phyloP scores from a whole-genome alignment of 2,797 vertebrate genomes.

The Hydrolagus colliei region DNA sequence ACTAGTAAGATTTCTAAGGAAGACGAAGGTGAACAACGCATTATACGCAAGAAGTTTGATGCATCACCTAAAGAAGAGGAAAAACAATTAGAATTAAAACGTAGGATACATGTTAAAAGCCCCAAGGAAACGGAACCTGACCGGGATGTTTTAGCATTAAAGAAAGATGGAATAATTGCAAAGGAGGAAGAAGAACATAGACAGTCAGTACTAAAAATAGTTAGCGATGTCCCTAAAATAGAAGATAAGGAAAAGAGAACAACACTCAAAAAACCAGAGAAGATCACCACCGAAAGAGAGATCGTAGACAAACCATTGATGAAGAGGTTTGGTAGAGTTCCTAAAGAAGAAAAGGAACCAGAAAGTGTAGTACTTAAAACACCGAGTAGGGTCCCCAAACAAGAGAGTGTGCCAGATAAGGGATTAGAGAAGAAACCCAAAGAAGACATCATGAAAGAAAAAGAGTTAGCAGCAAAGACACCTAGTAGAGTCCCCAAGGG shows the following conservation, averaged over 20 bases:
- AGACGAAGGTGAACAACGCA: conserved; percentile 5
- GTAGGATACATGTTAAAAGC: conserved; percentile 44
- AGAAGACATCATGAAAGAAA: conserved; percentile 47
- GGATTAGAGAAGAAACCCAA: conserved; percentile 50
- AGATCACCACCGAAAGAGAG: conserved; percentile 12
- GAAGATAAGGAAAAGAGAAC: not conserved
- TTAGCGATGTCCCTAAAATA: conserved; percentile 26
- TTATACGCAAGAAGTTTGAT: conserved; percentile 14
- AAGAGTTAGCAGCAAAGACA: conserved; percentile 46
- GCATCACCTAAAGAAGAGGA: conserved; percentile 43
- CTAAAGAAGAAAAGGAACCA: conserved; percentile 42
- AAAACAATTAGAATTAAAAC: conserved; percentile 41
- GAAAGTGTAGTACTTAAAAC: conserved; percentile 46
- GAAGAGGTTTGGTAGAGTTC: conserved; percentile 30
- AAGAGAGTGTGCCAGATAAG: conserved; percentile 52
- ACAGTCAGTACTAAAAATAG: conserved; percentile 46
- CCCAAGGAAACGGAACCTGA: conserved; percentile 44
- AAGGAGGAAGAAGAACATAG: conserved; percentile 58
- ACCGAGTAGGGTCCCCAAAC: conserved; percentile 36
- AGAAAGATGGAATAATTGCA: conserved; percentile 51
- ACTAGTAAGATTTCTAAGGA: conserved; percentile 46
- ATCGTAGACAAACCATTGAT: not conserved
- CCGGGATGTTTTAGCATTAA: not conserved
- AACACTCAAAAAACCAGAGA: not conserved
- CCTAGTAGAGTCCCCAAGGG: conserved; percentile 45